phyloP scores from a whole-genome alignment of 1,140 invertebrate genomes.

The Solenopsis invicta region DNA sequence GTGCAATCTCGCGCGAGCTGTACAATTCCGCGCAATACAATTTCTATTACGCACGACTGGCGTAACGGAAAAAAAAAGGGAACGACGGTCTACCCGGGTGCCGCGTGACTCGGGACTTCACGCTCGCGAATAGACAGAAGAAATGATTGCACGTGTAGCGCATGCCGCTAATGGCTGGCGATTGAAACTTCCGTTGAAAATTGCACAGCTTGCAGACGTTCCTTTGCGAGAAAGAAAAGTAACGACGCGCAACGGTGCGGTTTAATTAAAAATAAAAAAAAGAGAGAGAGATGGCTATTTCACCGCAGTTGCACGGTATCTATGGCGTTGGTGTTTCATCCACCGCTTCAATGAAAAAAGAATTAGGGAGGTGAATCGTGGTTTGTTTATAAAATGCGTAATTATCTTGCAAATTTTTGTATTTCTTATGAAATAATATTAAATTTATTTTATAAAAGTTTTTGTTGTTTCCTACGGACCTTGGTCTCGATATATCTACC shows the following conservation, averaged over 20 bases:
- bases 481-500: background rate
- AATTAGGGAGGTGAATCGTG: background rate
- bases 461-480: background rate
- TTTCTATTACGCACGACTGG: background rate
- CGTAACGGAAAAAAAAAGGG: background rate
- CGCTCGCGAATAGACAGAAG: constrained; percentile 21
- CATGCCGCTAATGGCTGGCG: constrained; percentile 24
- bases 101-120: background rate
- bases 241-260: background rate
- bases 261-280: constrained; percentile 46
- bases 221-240: background rate
- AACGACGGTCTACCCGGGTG: background rate
- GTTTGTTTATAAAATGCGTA: background rate
- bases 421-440: constrained; percentile 8
- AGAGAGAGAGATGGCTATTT: background rate
- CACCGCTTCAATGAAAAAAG: background rate
- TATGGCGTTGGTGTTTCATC: background rate
- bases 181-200: constrained; percentile 45
- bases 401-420: background rate
- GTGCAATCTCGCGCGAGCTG: background rate
- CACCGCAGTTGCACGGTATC: background rate
- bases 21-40: background rate
- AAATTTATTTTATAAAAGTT: constrained; percentile 1
- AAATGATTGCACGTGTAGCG: background rate
- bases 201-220: background rate